These are phyloP conservation scores for Drosophila novamexicana DNA, from an alignment of 1,140 invertebrate genomes.

Conservation along the genomic window DNA sequence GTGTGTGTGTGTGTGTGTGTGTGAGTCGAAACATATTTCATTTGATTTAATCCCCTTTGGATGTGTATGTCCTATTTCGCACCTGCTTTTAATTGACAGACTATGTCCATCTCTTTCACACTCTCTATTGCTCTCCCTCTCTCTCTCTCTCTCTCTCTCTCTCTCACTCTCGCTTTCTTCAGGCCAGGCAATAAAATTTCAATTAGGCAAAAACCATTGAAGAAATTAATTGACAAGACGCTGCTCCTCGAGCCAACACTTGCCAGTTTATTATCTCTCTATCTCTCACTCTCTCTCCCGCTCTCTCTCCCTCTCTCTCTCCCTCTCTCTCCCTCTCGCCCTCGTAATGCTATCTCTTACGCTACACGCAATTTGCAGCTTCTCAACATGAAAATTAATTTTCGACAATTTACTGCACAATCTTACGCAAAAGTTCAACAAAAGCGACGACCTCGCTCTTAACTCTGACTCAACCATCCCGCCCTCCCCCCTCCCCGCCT, in stretches of 20 bases:
- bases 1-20: constrained; percentile 35
- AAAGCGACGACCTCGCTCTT: constrained; percentile 63
- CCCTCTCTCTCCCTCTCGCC: constrained; percentile 9
- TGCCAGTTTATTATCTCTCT: constrained; percentile 10
- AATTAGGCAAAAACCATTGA: constrained; percentile 80
- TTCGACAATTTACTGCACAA: constrained; percentile 83
- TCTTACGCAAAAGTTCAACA: constrained; percentile 82
- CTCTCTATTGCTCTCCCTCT: background rate
- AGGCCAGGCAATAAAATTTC: constrained; percentile 75
- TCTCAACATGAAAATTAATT: constrained; percentile 83
- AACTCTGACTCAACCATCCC: constrained; percentile 28
- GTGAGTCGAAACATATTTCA: constrained; percentile 31
- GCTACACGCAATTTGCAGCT: constrained; percentile 70
- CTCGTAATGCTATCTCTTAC: constrained; percentile 23
- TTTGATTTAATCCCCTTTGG: background rate
- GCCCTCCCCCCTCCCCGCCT: constrained; percentile 23
- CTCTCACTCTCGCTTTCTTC: constrained; percentile 12
- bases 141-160: background rate
- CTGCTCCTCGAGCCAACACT: constrained; percentile 60
- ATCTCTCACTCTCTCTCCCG: background rate
- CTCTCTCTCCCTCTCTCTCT: constrained; percentile 11
- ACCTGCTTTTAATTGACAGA: background rate
- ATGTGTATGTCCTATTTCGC: background rate
- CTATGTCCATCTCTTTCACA: background rate
- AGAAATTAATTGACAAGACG: constrained; percentile 79